Percentiles rank a stretch among this genome's conserved stretches.
These are phyloP conservation scores for Rhegmatorhina hoffmannsi DNA, from an alignment of 2,113 vertebrate genomes.

Conservation along the genomic window DNA sequence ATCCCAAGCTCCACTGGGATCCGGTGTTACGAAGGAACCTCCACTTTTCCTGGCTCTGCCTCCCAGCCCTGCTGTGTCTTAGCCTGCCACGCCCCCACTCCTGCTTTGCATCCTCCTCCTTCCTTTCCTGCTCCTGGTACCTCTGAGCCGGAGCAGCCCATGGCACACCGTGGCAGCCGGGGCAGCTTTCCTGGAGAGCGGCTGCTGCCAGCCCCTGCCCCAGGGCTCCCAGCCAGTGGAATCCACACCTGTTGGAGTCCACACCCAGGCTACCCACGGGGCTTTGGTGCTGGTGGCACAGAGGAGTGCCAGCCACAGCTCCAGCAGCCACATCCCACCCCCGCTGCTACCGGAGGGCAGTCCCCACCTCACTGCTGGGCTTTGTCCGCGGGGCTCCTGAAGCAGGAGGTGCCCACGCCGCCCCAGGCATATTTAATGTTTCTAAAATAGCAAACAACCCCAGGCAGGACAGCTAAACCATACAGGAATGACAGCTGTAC, in stretches of 20 bases:
- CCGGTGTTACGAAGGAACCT: not conserved
- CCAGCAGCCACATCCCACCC: not conserved
- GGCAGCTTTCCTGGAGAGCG: rapidly evolving
- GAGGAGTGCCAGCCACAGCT: not conserved
- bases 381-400: not conserved
- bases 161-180: not conserved
- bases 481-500: rapidly evolving
- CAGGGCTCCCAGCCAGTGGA: constrained; percentile 36
- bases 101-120: not conserved
- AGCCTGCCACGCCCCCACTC: not conserved
- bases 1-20: not conserved
- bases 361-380: not conserved
- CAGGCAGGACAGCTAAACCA: not conserved
- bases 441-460: rapidly evolving
- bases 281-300: not conserved
- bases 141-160: constrained; percentile 51
- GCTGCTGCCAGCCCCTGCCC: not conserved
- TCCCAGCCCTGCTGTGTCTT: rapidly evolving
- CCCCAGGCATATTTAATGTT: not conserved
- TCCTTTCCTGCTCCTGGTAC: not conserved
- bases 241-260: constrained; percentile 57
- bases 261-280: not conserved
- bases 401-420: not conserved
- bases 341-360: not conserved
- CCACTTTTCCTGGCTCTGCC: not conserved